Conservation (phyloP, 2,113 vertebrate genomes). For the Hemichromis elongatus region DNA sequence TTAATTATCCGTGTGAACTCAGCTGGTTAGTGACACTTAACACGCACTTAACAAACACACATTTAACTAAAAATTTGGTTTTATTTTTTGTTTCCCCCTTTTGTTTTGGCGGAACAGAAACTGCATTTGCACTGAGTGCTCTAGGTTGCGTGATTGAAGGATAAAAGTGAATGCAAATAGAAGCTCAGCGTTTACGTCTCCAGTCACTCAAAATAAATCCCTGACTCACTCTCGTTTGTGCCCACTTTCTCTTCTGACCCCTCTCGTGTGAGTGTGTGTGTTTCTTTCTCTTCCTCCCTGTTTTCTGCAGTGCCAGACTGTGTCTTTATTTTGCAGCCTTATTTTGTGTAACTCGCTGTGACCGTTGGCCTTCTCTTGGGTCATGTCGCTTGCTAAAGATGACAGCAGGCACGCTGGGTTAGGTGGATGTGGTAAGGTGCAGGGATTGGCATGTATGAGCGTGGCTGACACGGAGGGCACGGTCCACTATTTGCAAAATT, state of each 20-base stretch:
- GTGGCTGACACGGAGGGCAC: not conserved
- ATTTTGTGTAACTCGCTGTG: not conserved
- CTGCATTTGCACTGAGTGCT: not conserved
- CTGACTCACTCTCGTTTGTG: not conserved
- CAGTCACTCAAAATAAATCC: conserved; percentile 13
- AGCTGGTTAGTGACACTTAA: not conserved
- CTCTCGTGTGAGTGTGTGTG: not conserved
- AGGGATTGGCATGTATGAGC: not conserved
- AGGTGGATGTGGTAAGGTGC: not conserved
- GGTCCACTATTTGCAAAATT: conserved; percentile 2
- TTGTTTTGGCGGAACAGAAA: not conserved
- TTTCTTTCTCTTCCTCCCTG: not conserved
- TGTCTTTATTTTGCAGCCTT: not conserved
- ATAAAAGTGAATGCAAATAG: not conserved
- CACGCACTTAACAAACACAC: not conserved
- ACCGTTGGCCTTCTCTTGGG: not conserved
- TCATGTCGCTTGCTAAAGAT: conserved; percentile 16
- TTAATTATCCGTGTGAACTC: not conserved
- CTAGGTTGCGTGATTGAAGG: not conserved
- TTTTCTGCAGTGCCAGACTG: not conserved
- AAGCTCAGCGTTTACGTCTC: not conserved
- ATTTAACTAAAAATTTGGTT: not conserved
- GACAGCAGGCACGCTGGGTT: not conserved
- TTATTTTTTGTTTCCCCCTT: not conserved
- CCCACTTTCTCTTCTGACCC: not conserved